Evolutionary conservation across 2,113 vertebrate genomes (phyloP).

Genomic region (Eretmochelys imbricata): DNA sequence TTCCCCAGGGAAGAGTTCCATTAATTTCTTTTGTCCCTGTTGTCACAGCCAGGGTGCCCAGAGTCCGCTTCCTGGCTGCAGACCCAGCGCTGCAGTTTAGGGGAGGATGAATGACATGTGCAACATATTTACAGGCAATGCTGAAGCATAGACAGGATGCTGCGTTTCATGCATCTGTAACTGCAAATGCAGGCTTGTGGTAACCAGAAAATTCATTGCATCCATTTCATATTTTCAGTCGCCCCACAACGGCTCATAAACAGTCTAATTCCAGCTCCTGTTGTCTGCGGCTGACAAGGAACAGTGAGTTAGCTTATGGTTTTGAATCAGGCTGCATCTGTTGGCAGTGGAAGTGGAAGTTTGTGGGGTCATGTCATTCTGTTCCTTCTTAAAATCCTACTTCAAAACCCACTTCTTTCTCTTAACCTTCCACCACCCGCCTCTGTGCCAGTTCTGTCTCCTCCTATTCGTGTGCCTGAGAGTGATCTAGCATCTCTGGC

Average conservation of each 20-base stretch:
- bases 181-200: slow-evolving; percentile 46
- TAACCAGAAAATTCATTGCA: slow-evolving; percentile 44
- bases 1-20: fast-evolving
- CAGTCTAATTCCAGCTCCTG: not conserved
- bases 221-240: slow-evolving; percentile 32
- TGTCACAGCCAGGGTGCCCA: fast-evolving
- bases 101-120: fast-evolving
- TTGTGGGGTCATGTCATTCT: not conserved
- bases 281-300: slow-evolving; percentile 23
- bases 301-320: slow-evolving; percentile 23
- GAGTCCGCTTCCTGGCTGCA: fast-evolving
- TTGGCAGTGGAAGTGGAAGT: slow-evolving; percentile 22
- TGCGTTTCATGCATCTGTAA: slow-evolving; percentile 9
- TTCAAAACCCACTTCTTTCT: not conserved
- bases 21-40: fast-evolving
- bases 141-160: not conserved
- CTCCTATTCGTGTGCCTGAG: fast-evolving
- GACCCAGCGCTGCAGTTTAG: not conserved
- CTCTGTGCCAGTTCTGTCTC: fast-evolving
- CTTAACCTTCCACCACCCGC: not conserved
- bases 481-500: fast-evolving
- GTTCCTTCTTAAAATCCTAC: slow-evolving; percentile 23
- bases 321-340: not conserved
- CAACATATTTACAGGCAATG: not conserved
- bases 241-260: slow-evolving; percentile 41